A percentile compares a stretch with the other conserved stretches of the same genome.
Conservation (phyloP, 2,113 vertebrate genomes). For the Gambusia holbrooki region DNA sequence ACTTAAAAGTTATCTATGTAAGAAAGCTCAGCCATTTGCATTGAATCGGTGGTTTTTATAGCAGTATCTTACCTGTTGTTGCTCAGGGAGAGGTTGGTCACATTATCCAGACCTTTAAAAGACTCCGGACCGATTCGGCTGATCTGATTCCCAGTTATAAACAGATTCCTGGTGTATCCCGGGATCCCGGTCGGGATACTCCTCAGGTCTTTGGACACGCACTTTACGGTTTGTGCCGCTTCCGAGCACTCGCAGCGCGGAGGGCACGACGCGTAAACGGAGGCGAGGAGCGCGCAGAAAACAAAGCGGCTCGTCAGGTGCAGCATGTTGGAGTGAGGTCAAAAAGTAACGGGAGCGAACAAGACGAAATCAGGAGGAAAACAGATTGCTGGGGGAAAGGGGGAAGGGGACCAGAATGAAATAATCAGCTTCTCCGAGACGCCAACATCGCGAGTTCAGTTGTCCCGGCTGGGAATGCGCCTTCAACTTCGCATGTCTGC, state of each 20-base stretch:
- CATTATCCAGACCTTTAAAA: constrained; percentile 76
- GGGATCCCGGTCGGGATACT: constrained; percentile 77
- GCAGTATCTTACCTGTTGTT: constrained; percentile 78
- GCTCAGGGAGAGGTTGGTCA: constrained; percentile 79
- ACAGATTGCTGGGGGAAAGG: background rate
- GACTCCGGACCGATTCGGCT: constrained; percentile 66
- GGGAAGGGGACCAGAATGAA: background rate
- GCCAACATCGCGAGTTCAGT: constrained; percentile 14
- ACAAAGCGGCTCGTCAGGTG: constrained; percentile 40
- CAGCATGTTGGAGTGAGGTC: constrained; percentile 59
- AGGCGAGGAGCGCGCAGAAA: constrained; percentile 61
- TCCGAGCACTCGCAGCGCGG: constrained; percentile 83
- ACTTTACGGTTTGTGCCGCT: constrained; percentile 83
- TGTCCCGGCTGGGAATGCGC: constrained; percentile 58
- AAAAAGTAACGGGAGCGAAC: background rate
- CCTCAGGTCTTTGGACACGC: constrained; percentile 80
- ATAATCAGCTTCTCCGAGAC: constrained; percentile 54
- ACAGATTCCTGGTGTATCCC: constrained; percentile 79
- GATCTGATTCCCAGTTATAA: constrained; percentile 81
- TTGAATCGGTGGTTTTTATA: background rate
- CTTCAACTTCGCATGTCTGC: constrained; percentile 61
- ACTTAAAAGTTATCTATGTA: background rate
- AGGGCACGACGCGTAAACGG: constrained; percentile 69
- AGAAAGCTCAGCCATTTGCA: background rate
- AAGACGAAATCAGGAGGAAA: background rate